Conservation (phyloP, 2,888 invertebrate genomes). For the Noctua pronuba region DNA sequence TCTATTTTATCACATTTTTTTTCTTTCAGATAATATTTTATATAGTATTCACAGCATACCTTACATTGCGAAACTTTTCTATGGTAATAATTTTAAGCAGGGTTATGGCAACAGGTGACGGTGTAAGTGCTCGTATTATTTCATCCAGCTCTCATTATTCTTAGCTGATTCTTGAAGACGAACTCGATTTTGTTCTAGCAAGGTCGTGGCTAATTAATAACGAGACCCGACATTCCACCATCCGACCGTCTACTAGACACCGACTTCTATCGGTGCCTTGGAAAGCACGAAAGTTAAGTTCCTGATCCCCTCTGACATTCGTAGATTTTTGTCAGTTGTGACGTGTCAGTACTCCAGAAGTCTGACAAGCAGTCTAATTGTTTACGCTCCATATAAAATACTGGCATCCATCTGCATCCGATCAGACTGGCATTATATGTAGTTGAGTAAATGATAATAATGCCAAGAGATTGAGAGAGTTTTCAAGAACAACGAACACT, state of each 20-base stretch:
- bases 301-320: not conserved
- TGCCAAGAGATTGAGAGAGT: not conserved
- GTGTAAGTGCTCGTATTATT: not conserved
- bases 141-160: not conserved
- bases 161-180: not conserved
- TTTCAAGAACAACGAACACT: not conserved
- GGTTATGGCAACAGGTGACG: not conserved
- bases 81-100: not conserved
- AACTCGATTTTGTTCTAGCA: not conserved
- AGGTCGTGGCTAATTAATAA: not conserved
- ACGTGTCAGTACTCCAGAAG: not conserved
- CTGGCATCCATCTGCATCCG: not conserved
- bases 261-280: not conserved
- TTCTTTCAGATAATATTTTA: slow-evolving; percentile 26
- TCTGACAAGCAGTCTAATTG: not conserved
- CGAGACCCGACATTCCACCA: not conserved
- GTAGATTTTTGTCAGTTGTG: not conserved
- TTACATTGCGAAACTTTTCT: not conserved
- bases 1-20: not conserved
- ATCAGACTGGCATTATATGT: not conserved
- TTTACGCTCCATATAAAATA: not conserved
- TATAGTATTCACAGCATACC: slow-evolving; percentile 5
- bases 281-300: not conserved
- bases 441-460: not conserved
- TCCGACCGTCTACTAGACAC: not conserved